Evolutionary conservation across 2,797 vertebrate species (phyloP).

Genomic region (Microcaecilia unicolor): DNA sequence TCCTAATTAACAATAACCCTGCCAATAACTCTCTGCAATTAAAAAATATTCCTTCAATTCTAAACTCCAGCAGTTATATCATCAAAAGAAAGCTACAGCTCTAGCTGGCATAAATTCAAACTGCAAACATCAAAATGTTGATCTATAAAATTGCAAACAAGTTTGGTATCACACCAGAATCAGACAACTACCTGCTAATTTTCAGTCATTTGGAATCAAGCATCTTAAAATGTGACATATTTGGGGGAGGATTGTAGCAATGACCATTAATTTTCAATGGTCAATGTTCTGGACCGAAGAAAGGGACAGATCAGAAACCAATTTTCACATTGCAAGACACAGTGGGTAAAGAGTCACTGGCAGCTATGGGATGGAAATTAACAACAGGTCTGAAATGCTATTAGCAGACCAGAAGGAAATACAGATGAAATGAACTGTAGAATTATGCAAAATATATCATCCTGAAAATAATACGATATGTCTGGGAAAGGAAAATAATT

Average conservation of each 20-base stretch:
- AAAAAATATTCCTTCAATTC: too few relatives aligned
- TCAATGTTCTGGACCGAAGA: conserved; percentile 6
- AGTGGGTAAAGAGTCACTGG: conserved; percentile 8
- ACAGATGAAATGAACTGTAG: conserved; percentile 17
- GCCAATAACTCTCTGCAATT: too few relatives aligned
- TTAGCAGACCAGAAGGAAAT: conserved; percentile 19
- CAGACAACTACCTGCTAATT: conserved; percentile 6
- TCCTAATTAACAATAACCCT: too few relatives aligned
- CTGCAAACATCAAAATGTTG: too few relatives aligned
- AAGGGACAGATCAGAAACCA: conserved; percentile 18
- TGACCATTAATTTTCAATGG: conserved; percentile 11
- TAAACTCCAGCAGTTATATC: too few relatives aligned
- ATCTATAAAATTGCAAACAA: too few relatives aligned
- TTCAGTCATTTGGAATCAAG: conserved; percentile 3
- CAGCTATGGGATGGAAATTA: conserved; percentile 13
- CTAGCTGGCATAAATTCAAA: too few relatives aligned
- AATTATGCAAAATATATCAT: conserved; percentile 14
- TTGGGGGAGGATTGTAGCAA: conserved; percentile 10
- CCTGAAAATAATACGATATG: conserved; percentile 13
- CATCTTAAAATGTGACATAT: neutral
- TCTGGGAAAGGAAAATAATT: conserved; percentile 5
- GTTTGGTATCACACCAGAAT: too few relatives aligned
- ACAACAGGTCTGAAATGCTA: conserved; percentile 12
- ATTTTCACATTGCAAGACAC: conserved; percentile 15
- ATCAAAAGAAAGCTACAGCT: too few relatives aligned